Evolutionary conservation across 2,888 invertebrate species (phyloP).

Genomic region (Eristalinus sepulchralis): DNA sequence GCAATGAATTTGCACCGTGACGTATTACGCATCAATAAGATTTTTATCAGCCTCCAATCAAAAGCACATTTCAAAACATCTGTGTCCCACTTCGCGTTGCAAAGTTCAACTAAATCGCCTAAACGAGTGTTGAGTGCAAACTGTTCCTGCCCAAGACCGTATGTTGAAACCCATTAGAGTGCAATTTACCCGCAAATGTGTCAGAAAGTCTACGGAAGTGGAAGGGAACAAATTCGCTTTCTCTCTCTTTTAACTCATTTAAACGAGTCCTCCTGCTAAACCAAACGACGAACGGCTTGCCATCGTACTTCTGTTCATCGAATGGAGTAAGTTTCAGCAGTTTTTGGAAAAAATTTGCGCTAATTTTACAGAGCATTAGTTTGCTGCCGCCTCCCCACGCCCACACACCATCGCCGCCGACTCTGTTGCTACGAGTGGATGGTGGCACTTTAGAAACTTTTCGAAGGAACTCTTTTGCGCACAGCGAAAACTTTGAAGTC

Average conservation of each 20-base stretch:
- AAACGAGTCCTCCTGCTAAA: background rate
- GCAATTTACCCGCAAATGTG: background rate
- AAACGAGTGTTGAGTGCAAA: background rate
- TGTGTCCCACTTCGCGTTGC: background rate
- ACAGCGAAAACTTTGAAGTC: slow-evolving; percentile 9
- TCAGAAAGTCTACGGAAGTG: background rate
- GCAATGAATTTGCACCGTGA: no score
- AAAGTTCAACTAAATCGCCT: background rate
- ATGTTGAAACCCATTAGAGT: background rate
- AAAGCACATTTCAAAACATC: no score
- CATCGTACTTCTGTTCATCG: background rate
- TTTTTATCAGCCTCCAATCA: no score
- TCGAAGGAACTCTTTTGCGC: slow-evolving; percentile 25
- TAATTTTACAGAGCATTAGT: slow-evolving; percentile 68
- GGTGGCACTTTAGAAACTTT: slow-evolving; percentile 30
- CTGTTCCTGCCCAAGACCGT: background rate
- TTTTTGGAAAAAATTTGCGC: slow-evolving; percentile 14
- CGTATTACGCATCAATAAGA: no score
- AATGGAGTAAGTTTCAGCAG: slow-evolving; percentile 29
- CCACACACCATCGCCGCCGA: no score
- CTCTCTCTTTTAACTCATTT: background rate
- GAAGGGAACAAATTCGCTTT: background rate
- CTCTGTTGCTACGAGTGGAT: slow-evolving; percentile 7
- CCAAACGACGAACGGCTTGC: background rate
- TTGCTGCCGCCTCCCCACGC: background rate